A percentile compares a stretch with the other conserved stretches of the same genome.
phyloP scores from a whole-genome alignment of 2,888 invertebrate species.

The Nomada lathburiana region DNA sequence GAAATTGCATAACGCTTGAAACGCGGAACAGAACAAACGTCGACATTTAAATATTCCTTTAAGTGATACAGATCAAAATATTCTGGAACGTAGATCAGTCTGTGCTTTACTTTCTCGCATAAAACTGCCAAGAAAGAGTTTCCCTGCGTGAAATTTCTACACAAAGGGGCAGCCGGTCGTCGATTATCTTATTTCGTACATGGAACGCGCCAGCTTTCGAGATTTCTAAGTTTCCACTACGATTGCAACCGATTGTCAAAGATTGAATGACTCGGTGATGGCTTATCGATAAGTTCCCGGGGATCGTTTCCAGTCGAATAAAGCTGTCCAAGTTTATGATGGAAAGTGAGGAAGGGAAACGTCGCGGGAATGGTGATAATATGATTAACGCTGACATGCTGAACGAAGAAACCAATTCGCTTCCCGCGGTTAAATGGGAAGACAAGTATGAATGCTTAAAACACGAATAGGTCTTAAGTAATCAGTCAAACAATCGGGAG shows the following conservation, averaged over 20 bases:
- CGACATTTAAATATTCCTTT: too few species aligned
- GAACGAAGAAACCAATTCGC: constrained; percentile 50
- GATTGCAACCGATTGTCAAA: constrained; percentile 37
- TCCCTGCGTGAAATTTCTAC: constrained; percentile 44
- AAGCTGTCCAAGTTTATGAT: constrained; percentile 43
- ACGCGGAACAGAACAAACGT: background rate
- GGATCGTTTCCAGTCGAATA: constrained; percentile 31
- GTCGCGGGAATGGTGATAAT: constrained; percentile 54
- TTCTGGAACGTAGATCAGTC: background rate
- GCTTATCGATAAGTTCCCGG: constrained; percentile 18
- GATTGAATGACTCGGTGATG: background rate
- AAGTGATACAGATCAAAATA: background rate
- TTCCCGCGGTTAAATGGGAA: constrained; percentile 9
- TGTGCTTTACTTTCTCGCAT: too few species aligned
- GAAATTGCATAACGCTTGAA: background rate
- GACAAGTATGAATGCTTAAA: constrained; percentile 2
- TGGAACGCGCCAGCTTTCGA: constrained; percentile 42
- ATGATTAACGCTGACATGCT: constrained; percentile 53
- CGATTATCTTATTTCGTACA: constrained; percentile 10
- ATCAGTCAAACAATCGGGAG: background rate
- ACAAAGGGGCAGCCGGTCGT: background rate
- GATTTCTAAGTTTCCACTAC: constrained; percentile 62
- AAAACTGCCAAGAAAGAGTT: background rate
- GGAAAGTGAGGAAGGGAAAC: constrained; percentile 59
- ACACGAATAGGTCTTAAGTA: background rate